A percentile compares a stretch with the other conserved stretches of the same genome.
Evolutionary conservation across 2,888 invertebrate species (phyloP).

Genomic region (Melinaea marsaeus): DNA sequence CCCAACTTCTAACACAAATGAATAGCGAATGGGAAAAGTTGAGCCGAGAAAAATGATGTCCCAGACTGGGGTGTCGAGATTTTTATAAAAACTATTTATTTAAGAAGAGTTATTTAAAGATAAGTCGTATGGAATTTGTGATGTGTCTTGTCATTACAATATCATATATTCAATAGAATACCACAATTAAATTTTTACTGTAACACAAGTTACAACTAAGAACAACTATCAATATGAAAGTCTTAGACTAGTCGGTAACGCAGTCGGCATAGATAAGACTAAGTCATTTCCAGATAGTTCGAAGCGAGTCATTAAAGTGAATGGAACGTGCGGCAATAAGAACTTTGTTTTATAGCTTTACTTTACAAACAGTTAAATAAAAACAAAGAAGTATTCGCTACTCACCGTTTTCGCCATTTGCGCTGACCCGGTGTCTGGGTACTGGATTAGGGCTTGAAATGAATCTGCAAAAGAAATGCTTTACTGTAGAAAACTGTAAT

Average conservation of each 20-base stretch:
- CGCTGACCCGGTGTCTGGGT: slow-evolving; percentile 97
- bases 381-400: slow-evolving; percentile 66
- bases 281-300: slow-evolving; percentile 63
- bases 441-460: slow-evolving; percentile 99
- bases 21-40: slow-evolving; percentile 78
- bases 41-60: slow-evolving; percentile 75
- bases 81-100: slow-evolving; percentile 39
- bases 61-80: slow-evolving; percentile 53
- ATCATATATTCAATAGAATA: neutral
- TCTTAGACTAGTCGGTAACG: slow-evolving; percentile 26
- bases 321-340: slow-evolving; percentile 69
- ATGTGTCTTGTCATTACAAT: slow-evolving; percentile 4
- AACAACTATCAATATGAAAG: slow-evolving; percentile 42
- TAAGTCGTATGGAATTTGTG: slow-evolving; percentile 17
- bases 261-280: slow-evolving; percentile 41
- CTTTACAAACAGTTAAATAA: slow-evolving; percentile 69
- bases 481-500: slow-evolving; percentile 18
- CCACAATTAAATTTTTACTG: slow-evolving; percentile 25
- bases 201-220: slow-evolving; percentile 26
- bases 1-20: slow-evolving; percentile 77
- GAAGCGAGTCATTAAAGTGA: slow-evolving; percentile 68
- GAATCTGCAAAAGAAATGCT: slow-evolving; percentile 83
- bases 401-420: slow-evolving; percentile 97
- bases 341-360: slow-evolving; percentile 71
- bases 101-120: slow-evolving; percentile 10